phyloP scores from a whole-genome alignment of 2,113 vertebrate species.

The Numenius arquata region DNA sequence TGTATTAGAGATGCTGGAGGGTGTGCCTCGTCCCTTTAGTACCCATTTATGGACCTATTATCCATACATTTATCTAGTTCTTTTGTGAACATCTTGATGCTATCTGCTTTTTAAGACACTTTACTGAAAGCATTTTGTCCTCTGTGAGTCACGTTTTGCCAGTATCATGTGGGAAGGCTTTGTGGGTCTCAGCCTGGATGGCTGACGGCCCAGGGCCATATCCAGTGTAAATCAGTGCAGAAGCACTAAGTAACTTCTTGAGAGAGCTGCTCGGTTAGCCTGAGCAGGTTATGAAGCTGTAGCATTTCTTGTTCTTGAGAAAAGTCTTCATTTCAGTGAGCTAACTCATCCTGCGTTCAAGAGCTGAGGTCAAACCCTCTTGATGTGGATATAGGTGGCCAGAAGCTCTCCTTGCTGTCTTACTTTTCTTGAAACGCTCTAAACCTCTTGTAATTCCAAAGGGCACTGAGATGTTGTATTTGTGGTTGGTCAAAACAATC shows the following conservation, averaged over 20 bases:
- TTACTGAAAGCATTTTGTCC: not conserved
- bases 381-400: not conserved
- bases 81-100: not conserved
- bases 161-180: not conserved
- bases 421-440: not conserved
- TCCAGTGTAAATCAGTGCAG: not conserved
- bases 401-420: not conserved
- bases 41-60: not conserved
- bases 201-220: not conserved
- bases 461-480: not conserved
- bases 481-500: not conserved
- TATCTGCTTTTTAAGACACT: not conserved
- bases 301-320: not conserved
- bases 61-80: not conserved
- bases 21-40: not conserved
- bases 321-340: not conserved
- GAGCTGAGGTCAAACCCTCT: not conserved
- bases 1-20: not conserved
- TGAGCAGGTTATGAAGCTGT: not conserved
- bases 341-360: not conserved
- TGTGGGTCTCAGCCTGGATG: not conserved
- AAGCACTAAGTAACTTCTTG: not conserved
- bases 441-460: not conserved
- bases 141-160: not conserved
- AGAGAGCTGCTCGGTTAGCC: not conserved